A percentile compares a stretch with the other conserved stretches of the same genome.
These are phyloP conservation scores for Salmo trutta DNA, from an alignment of 2,797 vertebrate species.

Conservation along the genomic window DNA sequence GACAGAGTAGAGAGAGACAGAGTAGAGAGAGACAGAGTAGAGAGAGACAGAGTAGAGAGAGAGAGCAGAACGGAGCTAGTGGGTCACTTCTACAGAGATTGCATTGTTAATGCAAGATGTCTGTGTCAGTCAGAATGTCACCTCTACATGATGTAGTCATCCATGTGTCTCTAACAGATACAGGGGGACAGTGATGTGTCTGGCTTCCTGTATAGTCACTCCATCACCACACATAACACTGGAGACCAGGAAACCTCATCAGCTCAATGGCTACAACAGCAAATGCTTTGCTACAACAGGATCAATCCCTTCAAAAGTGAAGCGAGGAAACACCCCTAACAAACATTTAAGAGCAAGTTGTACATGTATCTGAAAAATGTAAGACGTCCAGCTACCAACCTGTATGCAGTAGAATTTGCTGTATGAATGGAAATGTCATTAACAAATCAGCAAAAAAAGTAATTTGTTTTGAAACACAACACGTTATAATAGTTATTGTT, in stretches of 20 bases:
- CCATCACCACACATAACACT: slow-evolving; percentile 45
- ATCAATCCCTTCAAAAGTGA: slow-evolving; percentile 63
- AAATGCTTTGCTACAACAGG: slow-evolving; percentile 62
- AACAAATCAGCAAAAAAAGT: background rate
- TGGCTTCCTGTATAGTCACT: slow-evolving; percentile 48
- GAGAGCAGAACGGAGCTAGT: slow-evolving; percentile 45
- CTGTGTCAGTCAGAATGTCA: slow-evolving; percentile 63
- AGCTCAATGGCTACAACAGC: slow-evolving; percentile 59
- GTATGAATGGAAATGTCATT: background rate
- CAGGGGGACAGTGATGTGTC: slow-evolving; percentile 63
- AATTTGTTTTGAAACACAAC: background rate
- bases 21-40: slow-evolving; percentile 48
- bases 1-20: slow-evolving; percentile 42
- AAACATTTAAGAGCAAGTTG: slow-evolving; percentile 54
- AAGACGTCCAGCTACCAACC: slow-evolving; percentile 15
- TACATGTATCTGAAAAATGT: slow-evolving; percentile 44
- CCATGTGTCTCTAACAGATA: slow-evolving; percentile 66
- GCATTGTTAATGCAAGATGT: slow-evolving; percentile 63
- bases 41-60: slow-evolving; percentile 49
- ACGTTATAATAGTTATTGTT: no score
- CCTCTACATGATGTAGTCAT: slow-evolving; percentile 66
- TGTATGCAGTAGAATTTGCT: background rate
- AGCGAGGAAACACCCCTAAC: slow-evolving; percentile 41
- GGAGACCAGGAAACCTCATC: slow-evolving; percentile 49
- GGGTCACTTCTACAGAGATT: slow-evolving; percentile 64